These are phyloP conservation scores for Rhombomys opimus DNA, from an alignment of 2,113 vertebrate genomes.

Conservation along the genomic window DNA sequence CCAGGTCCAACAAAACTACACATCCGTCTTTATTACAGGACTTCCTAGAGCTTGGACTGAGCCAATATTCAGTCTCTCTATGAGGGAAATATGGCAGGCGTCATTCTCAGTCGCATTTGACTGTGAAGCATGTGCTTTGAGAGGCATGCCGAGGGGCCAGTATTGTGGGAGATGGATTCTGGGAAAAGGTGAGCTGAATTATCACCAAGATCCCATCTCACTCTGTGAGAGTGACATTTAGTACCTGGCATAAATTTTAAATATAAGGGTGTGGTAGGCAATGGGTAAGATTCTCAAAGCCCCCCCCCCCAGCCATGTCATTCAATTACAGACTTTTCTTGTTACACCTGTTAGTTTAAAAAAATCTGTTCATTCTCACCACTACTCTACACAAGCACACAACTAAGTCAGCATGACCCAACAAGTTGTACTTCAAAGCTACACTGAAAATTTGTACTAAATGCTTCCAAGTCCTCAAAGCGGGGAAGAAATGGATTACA, in stretches of 20 bases:
- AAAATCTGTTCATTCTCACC: not conserved
- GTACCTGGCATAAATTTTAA: not conserved
- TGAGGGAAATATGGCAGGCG: not conserved
- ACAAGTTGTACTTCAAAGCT: constrained; percentile 77
- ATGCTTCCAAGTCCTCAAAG: constrained; percentile 66
- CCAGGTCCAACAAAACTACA: constrained; percentile 27
- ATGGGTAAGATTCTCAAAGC: not conserved
- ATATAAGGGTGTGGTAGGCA: not conserved
- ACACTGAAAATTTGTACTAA: constrained; percentile 35
- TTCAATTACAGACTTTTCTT: constrained; percentile 48
- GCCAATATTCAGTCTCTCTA: not conserved
- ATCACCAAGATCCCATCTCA: not conserved
- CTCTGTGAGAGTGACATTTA: not conserved
- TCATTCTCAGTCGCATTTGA: not conserved
- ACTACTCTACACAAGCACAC: not conserved
- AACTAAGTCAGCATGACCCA: constrained; percentile 54
- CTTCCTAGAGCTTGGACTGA: not conserved
- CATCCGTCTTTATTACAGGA: not conserved
- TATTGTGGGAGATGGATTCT: not conserved
- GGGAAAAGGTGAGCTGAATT: not conserved
- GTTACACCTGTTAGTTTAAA: constrained; percentile 60
- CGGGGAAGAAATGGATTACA: constrained; percentile 59
- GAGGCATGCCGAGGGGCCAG: not conserved
- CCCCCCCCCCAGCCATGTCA: not conserved
- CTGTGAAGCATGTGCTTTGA: not conserved